Evolutionary conservation across 2,888 invertebrate genomes (phyloP).

Genomic region (Drosophila longiperda): DNA sequence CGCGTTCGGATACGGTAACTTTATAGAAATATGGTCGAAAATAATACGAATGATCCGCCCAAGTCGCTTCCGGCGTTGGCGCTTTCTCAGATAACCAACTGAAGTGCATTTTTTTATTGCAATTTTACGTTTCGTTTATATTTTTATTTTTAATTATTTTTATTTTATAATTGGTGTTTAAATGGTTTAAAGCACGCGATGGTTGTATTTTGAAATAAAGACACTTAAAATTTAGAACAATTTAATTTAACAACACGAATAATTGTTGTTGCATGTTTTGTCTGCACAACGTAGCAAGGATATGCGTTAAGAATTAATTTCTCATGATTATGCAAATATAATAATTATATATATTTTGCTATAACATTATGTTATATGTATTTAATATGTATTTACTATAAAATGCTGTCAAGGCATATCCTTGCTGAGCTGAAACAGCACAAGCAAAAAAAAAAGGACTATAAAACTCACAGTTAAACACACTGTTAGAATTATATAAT

Average conservation of each 20-base stretch:
- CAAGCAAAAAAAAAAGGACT: slow-evolving; percentile 8
- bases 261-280: slow-evolving; percentile 32
- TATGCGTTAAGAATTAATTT: slow-evolving; percentile 22
- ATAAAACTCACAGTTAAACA: slow-evolving; percentile 62
- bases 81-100: slow-evolving; percentile 83
- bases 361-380: neutral
- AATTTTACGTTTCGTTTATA: slow-evolving; percentile 29
- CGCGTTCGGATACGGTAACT: slow-evolving; percentile 85
- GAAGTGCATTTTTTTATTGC: slow-evolving; percentile 82
- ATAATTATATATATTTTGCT: neutral
- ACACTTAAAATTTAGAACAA: slow-evolving; percentile 84
- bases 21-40: slow-evolving; percentile 84
- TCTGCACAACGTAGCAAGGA: slow-evolving; percentile 53
- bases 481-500: slow-evolving; percentile 40
- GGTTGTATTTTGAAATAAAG: slow-evolving; percentile 79
- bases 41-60: slow-evolving; percentile 85
- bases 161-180: slow-evolving; percentile 70
- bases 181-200: neutral
- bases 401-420: slow-evolving; percentile 45
- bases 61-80: slow-evolving; percentile 86
- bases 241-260: slow-evolving; percentile 64
- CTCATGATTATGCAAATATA: neutral
- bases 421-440: slow-evolving; percentile 46
- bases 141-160: slow-evolving; percentile 55
- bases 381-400: neutral